These are phyloP conservation scores for Phortica magna DNA, from an alignment of 2,888 invertebrate genomes.

Conservation along the genomic window DNA sequence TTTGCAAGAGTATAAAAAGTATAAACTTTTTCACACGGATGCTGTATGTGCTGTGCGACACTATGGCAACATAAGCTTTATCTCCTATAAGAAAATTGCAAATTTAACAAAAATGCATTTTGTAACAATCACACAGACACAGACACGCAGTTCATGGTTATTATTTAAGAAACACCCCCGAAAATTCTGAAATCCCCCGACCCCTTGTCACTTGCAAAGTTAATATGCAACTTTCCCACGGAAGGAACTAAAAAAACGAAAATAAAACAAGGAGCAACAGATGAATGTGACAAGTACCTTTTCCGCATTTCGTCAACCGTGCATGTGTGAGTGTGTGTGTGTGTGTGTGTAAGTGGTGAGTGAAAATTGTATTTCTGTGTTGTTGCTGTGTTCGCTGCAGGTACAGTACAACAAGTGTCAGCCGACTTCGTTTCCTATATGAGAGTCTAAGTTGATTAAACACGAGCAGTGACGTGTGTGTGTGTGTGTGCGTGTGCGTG, in stretches of 20 bases:
- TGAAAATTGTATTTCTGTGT: no score
- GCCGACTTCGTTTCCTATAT: background rate
- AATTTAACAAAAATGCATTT: no score
- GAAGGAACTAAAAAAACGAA: background rate
- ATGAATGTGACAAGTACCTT: conserved; percentile 5
- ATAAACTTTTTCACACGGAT: no score
- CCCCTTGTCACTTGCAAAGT: background rate
- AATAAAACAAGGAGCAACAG: conserved; percentile 19
- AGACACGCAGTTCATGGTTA: no score
- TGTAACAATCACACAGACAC: no score
- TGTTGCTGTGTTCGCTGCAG: background rate
- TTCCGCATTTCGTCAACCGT: background rate
- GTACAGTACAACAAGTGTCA: conserved; percentile 21
- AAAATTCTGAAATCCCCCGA: no score
- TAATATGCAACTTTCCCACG: background rate
- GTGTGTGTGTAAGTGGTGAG: no score
- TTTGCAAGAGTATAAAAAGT: no score
- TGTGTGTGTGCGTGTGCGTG: background rate
- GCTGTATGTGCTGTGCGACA: no score
- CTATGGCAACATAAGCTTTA: no score
- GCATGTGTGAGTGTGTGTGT: background rate
- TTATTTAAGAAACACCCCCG: no score
- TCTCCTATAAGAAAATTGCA: no score
- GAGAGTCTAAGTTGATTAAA: background rate
- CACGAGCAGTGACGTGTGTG: background rate